These are phyloP conservation scores for Andricus curvator DNA, from an alignment of 2,888 invertebrate species.

Conservation along the genomic window DNA sequence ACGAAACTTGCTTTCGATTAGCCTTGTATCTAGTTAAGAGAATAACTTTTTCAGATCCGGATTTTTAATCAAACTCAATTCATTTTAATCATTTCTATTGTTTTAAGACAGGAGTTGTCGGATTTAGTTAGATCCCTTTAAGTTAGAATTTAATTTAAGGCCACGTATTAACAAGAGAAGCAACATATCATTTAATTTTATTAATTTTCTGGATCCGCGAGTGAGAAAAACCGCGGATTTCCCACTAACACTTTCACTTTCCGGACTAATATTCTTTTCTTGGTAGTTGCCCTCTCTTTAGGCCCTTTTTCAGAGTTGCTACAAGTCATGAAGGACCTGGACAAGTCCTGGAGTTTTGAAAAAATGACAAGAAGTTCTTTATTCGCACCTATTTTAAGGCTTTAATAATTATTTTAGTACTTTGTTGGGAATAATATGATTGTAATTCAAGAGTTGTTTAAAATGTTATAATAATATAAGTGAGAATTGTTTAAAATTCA, in stretches of 20 bases:
- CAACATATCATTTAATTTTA: conserved; percentile 77
- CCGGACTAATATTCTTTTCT: conserved; percentile 57
- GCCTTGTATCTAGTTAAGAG: conserved; percentile 61
- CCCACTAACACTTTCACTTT: conserved; percentile 52
- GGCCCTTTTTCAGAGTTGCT: background rate
- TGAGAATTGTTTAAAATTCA: too few species aligned
- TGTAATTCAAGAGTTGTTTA: too few species aligned
- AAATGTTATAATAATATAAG: too few species aligned
- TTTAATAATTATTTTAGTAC: too few species aligned
- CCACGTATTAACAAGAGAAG: conserved; percentile 75
- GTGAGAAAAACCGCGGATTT: conserved; percentile 41
- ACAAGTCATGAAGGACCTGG: too few species aligned
- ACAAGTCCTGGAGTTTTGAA: too few species aligned
- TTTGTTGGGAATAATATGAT: too few species aligned
- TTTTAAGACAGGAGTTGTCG: conserved; percentile 12
- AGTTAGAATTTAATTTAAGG: conserved; percentile 63
- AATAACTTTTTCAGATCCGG: conserved; percentile 41
- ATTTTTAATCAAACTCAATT: background rate
- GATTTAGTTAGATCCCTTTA: conserved; percentile 46
- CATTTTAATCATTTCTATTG: background rate
- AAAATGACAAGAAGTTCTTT: too few species aligned
- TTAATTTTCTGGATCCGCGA: conserved; percentile 67
- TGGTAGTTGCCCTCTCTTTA: conserved; percentile 39
- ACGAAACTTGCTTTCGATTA: conserved; percentile 68
- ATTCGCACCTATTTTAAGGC: too few species aligned